Conservation (phyloP, 2,797 vertebrate species). For the Anas bahamensis region DNA sequence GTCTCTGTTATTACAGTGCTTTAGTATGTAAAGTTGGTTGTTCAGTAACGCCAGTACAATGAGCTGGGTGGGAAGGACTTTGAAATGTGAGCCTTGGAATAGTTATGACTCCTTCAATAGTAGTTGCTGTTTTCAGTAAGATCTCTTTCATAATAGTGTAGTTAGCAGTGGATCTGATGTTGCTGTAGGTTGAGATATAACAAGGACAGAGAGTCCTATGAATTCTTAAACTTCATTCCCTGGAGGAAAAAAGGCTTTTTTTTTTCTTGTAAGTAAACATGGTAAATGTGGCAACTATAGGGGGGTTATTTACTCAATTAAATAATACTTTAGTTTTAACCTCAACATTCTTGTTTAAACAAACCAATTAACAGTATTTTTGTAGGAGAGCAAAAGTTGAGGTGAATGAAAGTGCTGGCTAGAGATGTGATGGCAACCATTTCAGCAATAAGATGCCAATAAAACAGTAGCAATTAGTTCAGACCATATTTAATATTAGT, state of each 20-base stretch:
- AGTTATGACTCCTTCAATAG: not conserved
- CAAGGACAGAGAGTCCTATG: not conserved
- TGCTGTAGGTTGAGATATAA: not conserved
- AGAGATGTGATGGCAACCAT: not conserved
- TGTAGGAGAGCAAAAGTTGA: not conserved
- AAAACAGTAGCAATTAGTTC: not conserved
- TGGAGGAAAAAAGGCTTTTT: not conserved
- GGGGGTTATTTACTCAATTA: not conserved
- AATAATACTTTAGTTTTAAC: not conserved
- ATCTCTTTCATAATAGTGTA: not conserved
- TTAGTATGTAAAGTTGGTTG: not conserved
- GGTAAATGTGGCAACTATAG: not conserved
- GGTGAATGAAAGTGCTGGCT: not conserved
- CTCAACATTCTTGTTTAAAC: not conserved
- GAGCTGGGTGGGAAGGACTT: not conserved
- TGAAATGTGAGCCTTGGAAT: not conserved
- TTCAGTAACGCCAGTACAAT: not conserved
- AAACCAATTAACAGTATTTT: not conserved
- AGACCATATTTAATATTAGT: not conserved
- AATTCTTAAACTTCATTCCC: not conserved
- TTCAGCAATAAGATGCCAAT: not conserved
- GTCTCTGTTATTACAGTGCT: not conserved
- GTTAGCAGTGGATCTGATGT: not conserved
- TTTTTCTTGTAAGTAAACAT: not conserved
- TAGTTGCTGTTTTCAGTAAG: not conserved